Conservation (phyloP, 1,140 invertebrate genomes). For the Daktulosphaira vitifoliae region DNA sequence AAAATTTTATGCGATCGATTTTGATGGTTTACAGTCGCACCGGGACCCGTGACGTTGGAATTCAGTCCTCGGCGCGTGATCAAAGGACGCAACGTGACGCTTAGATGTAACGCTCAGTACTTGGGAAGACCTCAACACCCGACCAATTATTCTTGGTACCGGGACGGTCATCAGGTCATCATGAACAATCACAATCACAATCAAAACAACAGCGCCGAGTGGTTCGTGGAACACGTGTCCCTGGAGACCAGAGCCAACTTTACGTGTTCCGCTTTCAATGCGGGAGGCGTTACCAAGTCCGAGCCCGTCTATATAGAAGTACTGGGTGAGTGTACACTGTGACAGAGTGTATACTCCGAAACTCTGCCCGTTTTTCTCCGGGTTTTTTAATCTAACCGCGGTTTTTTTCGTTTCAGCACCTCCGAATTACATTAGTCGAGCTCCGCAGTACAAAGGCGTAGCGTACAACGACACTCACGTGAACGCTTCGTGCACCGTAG, state of each 20-base stretch:
- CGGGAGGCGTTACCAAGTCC: conserved; percentile 65
- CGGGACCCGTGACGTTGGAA: conserved; percentile 59
- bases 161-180: conserved; percentile 57
- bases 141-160: conserved; percentile 59
- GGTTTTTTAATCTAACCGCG: conserved; percentile 20
- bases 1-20: no score
- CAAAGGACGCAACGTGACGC: conserved; percentile 65
- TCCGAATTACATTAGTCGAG: conserved; percentile 72
- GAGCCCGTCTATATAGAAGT: conserved; percentile 68
- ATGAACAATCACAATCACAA: conserved; percentile 4
- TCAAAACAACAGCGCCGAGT: conserved; percentile 46
- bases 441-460: conserved; percentile 70
- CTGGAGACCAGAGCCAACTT: conserved; percentile 76
- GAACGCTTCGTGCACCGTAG: conserved; percentile 73
- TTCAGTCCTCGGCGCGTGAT: conserved; percentile 65
- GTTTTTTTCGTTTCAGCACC: conserved; percentile 53
- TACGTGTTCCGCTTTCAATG: conserved; percentile 73
- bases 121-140: conserved; percentile 62
- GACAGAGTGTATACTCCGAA: no score
- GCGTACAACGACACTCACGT: conserved; percentile 59
- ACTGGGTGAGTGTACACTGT: conserved; percentile 50
- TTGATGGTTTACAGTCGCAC: conserved; percentile 64
- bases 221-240: conserved; percentile 68
- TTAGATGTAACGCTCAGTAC: conserved; percentile 73
- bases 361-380: no score